Conservation (phyloP, 2,113 vertebrate species). For the Platichthys flesus region DNA sequence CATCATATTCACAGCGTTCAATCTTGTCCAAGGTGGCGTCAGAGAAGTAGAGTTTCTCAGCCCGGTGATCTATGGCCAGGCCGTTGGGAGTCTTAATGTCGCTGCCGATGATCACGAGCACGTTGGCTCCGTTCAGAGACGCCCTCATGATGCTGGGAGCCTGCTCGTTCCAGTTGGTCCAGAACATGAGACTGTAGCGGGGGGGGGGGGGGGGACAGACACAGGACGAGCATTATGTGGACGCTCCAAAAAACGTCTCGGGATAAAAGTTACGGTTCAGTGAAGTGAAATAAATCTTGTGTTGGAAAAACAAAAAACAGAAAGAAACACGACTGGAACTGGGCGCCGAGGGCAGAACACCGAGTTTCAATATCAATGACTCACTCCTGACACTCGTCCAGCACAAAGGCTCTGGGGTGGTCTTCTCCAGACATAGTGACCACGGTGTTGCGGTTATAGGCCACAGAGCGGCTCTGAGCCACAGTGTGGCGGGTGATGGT, state of each 20-base stretch:
- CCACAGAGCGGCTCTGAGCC: slow-evolving; percentile 89
- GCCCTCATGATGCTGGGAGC: slow-evolving; percentile 97
- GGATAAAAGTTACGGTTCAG: slow-evolving; percentile 21
- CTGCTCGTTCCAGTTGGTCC: slow-evolving; percentile 99
- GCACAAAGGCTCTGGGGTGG: slow-evolving; percentile 94
- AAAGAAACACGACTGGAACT: slow-evolving; percentile 14
- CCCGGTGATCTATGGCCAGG: slow-evolving; percentile 94
- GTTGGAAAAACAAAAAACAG: slow-evolving; percentile 11
- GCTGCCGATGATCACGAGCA: slow-evolving; percentile 92
- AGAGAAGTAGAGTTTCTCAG: slow-evolving; percentile 97
- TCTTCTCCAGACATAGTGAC: slow-evolving; percentile 98
- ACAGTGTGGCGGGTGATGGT: slow-evolving; percentile 96
- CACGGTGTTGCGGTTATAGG: slow-evolving; percentile 93
- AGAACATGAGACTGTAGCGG: slow-evolving; percentile 92
- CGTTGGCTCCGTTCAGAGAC: slow-evolving; percentile 91
- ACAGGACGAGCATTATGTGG: not conserved
- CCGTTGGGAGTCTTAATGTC: slow-evolving; percentile 97
- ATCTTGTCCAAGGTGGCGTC: slow-evolving; percentile 98
- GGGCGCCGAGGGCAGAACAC: slow-evolving; percentile 14
- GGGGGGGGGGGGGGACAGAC: slow-evolving; percentile 15
- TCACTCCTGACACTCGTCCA: slow-evolving; percentile 98
- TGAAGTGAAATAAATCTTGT: slow-evolving; percentile 42
- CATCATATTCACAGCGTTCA: slow-evolving; percentile 95
- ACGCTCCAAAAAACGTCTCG: slow-evolving; percentile 11
- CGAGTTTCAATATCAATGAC: slow-evolving; percentile 49